Percentiles rank a stretch among this genome's conserved stretches.
phyloP scores from a whole-genome alignment of 1,140 invertebrate genomes.

The Holcopasites calliopsidis region DNA sequence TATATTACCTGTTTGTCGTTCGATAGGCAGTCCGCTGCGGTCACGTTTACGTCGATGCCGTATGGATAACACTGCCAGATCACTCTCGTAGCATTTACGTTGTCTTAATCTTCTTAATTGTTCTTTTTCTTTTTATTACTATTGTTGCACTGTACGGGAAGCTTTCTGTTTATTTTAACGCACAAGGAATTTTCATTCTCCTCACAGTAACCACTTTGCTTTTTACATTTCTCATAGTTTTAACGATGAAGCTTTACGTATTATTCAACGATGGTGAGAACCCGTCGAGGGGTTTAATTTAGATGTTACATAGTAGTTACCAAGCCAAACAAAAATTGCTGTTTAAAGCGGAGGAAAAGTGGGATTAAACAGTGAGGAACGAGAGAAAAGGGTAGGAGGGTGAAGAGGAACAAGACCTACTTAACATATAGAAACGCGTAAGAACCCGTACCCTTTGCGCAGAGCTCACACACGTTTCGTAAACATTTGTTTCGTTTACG shows the following conservation, averaged over 20 bases:
- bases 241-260: background rate
- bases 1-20: constrained; percentile 64
- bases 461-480: constrained; percentile 28
- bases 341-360: constrained; percentile 45
- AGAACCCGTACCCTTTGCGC: constrained; percentile 41
- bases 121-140: background rate
- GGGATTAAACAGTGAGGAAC: constrained; percentile 18
- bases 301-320: constrained; percentile 72
- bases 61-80: constrained; percentile 57
- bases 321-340: constrained; percentile 73
- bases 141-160: constrained; percentile 29
- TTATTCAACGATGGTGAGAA: background rate
- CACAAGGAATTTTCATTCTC: constrained; percentile 9
- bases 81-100: constrained; percentile 60
- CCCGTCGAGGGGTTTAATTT: constrained; percentile 66
- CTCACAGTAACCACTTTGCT: too few relatives aligned
- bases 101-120: constrained; percentile 27
- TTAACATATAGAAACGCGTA: constrained; percentile 26
- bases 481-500: constrained; percentile 48
- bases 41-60: constrained; percentile 49
- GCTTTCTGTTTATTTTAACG: constrained; percentile 22
- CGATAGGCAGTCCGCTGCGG: constrained; percentile 62
- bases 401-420: constrained; percentile 29
- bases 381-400: background rate
- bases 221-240: too few relatives aligned